Percentiles rank a stretch among this genome's conserved stretches.
phyloP scores from a whole-genome alignment of 2,888 invertebrate species.

The Gisinianus flammeolus region DNA sequence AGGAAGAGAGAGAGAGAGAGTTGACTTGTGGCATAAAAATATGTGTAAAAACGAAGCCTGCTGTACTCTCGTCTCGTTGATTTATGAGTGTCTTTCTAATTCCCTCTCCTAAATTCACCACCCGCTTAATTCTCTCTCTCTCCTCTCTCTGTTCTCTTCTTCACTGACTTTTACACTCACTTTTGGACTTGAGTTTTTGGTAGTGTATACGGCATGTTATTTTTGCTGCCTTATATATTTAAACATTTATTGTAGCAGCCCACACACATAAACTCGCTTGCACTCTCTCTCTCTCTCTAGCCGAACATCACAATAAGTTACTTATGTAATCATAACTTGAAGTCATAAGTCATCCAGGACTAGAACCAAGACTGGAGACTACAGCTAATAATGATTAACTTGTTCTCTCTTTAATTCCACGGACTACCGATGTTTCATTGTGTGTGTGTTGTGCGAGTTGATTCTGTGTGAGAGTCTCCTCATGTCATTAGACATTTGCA shows the following conservation, averaged over 20 bases:
- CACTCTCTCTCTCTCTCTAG: too few species aligned
- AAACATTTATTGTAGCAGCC: too few species aligned
- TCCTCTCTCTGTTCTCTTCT: not conserved
- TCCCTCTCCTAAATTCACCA: slow-evolving; percentile 23
- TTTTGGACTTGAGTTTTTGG: too few species aligned
- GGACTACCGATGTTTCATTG: too few species aligned
- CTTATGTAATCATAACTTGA: not conserved
- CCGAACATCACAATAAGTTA: too few species aligned
- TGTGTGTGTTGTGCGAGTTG: too few species aligned
- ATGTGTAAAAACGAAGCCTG: not conserved
- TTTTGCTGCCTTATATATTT: too few species aligned
- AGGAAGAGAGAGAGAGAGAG: not conserved
- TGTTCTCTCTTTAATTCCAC: too few species aligned
- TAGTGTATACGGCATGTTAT: too few species aligned
- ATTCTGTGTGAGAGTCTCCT: too few species aligned
- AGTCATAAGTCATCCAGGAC: not conserved
- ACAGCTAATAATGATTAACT: not conserved
- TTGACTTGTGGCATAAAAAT: slow-evolving; percentile 5
- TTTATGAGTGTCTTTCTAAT: slow-evolving; percentile 26
- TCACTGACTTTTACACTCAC: not conserved
- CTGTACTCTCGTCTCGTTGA: not conserved
- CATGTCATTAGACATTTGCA: too few species aligned
- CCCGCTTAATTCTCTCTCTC: slow-evolving; percentile 15
- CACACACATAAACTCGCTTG: too few species aligned
- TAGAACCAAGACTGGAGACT: not conserved